phyloP scores from a whole-genome alignment of 2,797 vertebrate species.

The Cyclopterus lumpus region DNA sequence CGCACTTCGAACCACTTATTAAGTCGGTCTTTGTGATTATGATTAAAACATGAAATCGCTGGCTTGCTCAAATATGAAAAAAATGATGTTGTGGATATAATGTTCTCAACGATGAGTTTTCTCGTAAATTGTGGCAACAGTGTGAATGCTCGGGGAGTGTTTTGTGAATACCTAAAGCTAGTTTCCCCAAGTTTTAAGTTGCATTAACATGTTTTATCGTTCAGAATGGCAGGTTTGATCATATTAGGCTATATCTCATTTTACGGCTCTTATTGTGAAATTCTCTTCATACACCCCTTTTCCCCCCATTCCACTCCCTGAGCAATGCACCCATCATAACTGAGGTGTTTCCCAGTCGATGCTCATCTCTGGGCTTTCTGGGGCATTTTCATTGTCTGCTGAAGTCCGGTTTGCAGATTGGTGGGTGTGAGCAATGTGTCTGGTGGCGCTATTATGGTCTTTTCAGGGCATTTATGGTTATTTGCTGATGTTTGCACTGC shows the following conservation, averaged over 20 bases:
- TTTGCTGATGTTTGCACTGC: slow-evolving; percentile 28
- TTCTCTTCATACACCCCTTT: background rate
- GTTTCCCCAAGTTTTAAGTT: slow-evolving; percentile 19
- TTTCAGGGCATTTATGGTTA: slow-evolving; percentile 24
- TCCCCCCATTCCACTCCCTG: background rate
- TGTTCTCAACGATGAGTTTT: background rate
- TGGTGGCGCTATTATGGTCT: slow-evolving; percentile 29
- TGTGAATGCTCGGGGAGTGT: background rate
- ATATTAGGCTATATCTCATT: background rate
- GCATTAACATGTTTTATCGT: slow-evolving; percentile 16
- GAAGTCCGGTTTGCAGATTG: slow-evolving; percentile 39
- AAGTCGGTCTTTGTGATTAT: background rate
- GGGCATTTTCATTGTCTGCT: slow-evolving; percentile 68
- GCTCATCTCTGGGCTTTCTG: slow-evolving; percentile 28
- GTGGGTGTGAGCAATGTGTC: slow-evolving; percentile 54
- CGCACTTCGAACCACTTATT: slow-evolving; percentile 8
- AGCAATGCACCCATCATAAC: slow-evolving; percentile 14
- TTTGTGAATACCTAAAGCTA: slow-evolving; percentile 3
- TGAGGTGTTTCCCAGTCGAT: slow-evolving; percentile 22
- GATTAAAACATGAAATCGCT: background rate
- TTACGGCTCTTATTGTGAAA: background rate
- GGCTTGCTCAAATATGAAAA: background rate
- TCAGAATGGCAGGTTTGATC: background rate
- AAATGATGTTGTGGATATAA: too few relatives aligned
- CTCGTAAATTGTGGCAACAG: background rate